These are phyloP conservation scores for Diplolepis rosae DNA, from an alignment of 2,888 invertebrate genomes.

Conservation along the genomic window DNA sequence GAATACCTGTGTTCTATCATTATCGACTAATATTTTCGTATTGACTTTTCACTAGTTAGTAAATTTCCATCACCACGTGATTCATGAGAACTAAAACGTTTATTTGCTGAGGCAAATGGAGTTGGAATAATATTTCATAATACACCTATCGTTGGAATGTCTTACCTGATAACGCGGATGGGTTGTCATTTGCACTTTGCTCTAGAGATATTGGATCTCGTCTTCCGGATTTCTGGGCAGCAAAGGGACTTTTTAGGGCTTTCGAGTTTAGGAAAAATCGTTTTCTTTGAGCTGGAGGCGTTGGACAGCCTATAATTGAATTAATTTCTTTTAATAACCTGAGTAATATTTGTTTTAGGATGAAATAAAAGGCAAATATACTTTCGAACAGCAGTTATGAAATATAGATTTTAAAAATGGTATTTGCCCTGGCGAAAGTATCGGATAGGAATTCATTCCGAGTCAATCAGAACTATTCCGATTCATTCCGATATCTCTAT, in stretches of 20 bases:
- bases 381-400: no score
- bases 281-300: constrained; percentile 85
- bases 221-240: constrained; percentile 69
- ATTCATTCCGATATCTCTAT: no score
- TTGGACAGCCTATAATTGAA: constrained; percentile 78
- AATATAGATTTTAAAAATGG: no score
- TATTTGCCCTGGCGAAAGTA: no score
- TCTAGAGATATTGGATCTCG: constrained; percentile 60
- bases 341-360: not conserved
- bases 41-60: constrained; percentile 8
- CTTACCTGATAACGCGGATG: constrained; percentile 84
- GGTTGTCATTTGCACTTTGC: constrained; percentile 76
- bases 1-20: not conserved
- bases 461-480: no score
- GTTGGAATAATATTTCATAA: constrained; percentile 20
- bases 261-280: constrained; percentile 90
- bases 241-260: constrained; percentile 86
- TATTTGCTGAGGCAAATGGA: constrained; percentile 11
- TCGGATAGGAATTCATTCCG: no score
- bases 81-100: constrained; percentile 3
- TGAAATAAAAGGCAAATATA: not conserved
- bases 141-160: constrained; percentile 33
- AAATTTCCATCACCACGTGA: not conserved
- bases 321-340: not conserved
- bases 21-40: not conserved